Evolutionary conservation across 2,113 vertebrate species (phyloP).

Genomic region (Sinosuthora webbiana): DNA sequence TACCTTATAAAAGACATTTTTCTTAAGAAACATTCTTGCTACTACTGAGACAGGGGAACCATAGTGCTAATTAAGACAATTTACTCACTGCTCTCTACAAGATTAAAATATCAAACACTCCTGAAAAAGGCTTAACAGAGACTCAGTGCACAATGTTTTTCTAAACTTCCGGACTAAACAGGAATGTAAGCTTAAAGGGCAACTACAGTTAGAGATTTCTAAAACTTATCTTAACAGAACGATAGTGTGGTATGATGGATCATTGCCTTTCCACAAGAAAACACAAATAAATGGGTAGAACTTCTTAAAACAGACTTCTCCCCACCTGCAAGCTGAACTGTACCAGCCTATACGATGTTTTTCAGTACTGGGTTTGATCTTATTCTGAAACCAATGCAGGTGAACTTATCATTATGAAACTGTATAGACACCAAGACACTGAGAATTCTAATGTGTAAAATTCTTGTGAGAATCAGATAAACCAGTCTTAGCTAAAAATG

Average conservation of each 20-base stretch:
- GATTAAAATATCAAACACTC: not conserved
- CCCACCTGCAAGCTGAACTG: not conserved
- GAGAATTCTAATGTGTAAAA: conserved; percentile 1
- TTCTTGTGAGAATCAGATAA: conserved; percentile 4
- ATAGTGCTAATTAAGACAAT: not conserved
- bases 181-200: not conserved
- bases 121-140: not conserved
- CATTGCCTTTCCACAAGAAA: not conserved
- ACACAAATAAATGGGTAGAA: not conserved
- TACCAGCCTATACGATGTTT: not conserved
- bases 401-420: not conserved
- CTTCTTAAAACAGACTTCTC: not conserved
- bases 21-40: not conserved
- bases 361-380: not conserved
- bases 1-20: not conserved
- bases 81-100: not conserved
- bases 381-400: not conserved
- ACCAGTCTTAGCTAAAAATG: not conserved
- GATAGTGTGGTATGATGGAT: not conserved
- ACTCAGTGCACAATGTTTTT: not conserved
- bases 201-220: not conserved
- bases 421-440: not conserved
- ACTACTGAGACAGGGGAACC: not conserved
- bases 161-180: not conserved
- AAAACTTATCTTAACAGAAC: not conserved